These are phyloP conservation scores for Oreochromis grahami DNA, from an alignment of 2,797 vertebrate species.

Conservation along the genomic window DNA sequence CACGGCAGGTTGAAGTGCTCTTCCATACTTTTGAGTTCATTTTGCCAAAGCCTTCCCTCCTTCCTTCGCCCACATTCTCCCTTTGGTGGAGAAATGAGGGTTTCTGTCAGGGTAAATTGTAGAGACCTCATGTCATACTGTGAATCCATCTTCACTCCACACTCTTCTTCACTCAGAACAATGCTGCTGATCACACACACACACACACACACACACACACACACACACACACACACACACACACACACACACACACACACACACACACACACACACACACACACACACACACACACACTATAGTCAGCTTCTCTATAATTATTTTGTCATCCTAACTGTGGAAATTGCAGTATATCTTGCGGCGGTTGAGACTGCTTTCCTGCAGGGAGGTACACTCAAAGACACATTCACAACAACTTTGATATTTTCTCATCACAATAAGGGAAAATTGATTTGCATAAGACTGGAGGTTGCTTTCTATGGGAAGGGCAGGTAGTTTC, in stretches of 20 bases:
- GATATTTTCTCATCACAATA: conserved; percentile 23
- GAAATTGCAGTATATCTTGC: conserved; percentile 24
- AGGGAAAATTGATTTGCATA: background rate
- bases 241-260: background rate
- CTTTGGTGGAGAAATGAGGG: conserved; percentile 41
- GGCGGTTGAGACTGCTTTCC: background rate
- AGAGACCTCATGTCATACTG: conserved; percentile 28
- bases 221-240: background rate
- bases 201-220: background rate
- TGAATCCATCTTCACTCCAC: conserved; percentile 8
- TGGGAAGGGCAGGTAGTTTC: conserved; percentile 49
- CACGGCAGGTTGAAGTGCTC: conserved; percentile 47
- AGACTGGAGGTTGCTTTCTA: conserved; percentile 26
- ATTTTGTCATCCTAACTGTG: conserved; percentile 32
- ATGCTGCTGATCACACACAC: background rate
- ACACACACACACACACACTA: background rate
- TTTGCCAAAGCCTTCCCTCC: conserved; percentile 51
- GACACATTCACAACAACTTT: background rate
- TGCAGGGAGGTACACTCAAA: conserved; percentile 4
- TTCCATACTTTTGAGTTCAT: conserved; percentile 47
- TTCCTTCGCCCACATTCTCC: conserved; percentile 53
- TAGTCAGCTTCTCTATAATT: conserved; percentile 23
- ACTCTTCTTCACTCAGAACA: background rate
- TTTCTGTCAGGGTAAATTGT: conserved; percentile 40
- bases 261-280: background rate